Percentiles rank a stretch among this genome's conserved stretches.
Conservation (phyloP, 1,140 invertebrate genomes). For the Ganaspis sp. region DNA sequence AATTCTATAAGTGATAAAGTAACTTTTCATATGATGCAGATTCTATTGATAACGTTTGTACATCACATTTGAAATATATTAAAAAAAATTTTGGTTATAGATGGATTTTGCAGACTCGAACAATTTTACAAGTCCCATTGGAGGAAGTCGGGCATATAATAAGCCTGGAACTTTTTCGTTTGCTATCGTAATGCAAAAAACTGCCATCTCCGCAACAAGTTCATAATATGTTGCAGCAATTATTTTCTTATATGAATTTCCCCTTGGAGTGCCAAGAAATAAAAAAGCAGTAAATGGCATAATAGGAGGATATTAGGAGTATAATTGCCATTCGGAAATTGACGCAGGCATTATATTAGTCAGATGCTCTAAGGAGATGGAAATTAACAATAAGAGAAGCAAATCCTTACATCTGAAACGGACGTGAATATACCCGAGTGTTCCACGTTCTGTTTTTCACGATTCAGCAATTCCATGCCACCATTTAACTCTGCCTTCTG, state of each 20-base stretch:
- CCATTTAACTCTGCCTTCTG: constrained; percentile 39
- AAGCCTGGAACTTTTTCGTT: not conserved
- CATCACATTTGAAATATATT: too few relatives aligned
- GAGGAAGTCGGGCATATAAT: not conserved
- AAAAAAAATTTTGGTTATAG: too few relatives aligned
- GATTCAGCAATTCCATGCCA: constrained; percentile 61
- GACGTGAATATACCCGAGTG: not conserved
- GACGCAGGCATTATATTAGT: constrained; percentile 20
- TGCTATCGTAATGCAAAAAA: not conserved
- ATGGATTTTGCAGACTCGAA: too few relatives aligned
- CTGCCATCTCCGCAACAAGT: not conserved
- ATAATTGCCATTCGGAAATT: constrained; percentile 25
- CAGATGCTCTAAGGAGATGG: not conserved
- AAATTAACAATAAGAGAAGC: constrained; percentile 33
- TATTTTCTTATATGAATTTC: not conserved
- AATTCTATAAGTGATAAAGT: too few relatives aligned
- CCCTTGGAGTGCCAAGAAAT: not conserved
- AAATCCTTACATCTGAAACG: constrained; percentile 38
- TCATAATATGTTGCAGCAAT: not conserved
- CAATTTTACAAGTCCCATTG: too few relatives aligned
- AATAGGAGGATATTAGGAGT: constrained; percentile 8
- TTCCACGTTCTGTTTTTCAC: constrained; percentile 41
- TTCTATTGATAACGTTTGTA: too few relatives aligned
- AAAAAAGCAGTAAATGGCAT: not conserved
- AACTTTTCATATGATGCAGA: too few relatives aligned